A percentile compares a stretch with the other conserved stretches of the same genome.
These are phyloP conservation scores for Nycticryphes semicollaris DNA, from an alignment of 2,113 vertebrate species.

Conservation along the genomic window DNA sequence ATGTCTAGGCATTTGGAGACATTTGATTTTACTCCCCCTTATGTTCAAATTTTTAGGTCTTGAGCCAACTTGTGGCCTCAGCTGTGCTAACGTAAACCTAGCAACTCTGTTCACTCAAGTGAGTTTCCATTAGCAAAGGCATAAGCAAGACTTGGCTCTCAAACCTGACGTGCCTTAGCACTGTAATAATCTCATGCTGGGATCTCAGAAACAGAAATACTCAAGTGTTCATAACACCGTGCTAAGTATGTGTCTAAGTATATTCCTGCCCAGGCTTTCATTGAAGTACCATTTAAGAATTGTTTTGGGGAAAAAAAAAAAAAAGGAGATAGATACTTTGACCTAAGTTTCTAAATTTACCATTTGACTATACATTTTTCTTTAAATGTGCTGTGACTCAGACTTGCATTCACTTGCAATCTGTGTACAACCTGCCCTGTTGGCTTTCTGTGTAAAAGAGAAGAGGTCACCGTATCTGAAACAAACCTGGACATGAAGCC, in stretches of 20 bases:
- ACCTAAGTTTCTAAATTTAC: not conserved
- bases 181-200: not conserved
- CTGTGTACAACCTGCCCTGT: not conserved
- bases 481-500: not conserved
- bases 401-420: not conserved
- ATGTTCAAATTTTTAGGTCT: not conserved
- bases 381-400: not conserved
- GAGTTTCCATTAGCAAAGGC: not conserved
- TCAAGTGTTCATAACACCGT: not conserved
- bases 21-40: not conserved
- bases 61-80: not conserved
- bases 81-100: not conserved
- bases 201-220: constrained; percentile 17
- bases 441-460: not conserved
- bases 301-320: too few species aligned
- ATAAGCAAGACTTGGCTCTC: not conserved
- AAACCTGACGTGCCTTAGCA: not conserved
- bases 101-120: not conserved
- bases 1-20: not conserved
- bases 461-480: constrained; percentile 15
- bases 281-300: not conserved
- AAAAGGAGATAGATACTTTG: not conserved
- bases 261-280: not conserved
- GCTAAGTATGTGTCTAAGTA: not conserved
- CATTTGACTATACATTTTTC: not conserved